Conservation (phyloP, 2,797 vertebrate species). For the Oreortyx pictus region DNA sequence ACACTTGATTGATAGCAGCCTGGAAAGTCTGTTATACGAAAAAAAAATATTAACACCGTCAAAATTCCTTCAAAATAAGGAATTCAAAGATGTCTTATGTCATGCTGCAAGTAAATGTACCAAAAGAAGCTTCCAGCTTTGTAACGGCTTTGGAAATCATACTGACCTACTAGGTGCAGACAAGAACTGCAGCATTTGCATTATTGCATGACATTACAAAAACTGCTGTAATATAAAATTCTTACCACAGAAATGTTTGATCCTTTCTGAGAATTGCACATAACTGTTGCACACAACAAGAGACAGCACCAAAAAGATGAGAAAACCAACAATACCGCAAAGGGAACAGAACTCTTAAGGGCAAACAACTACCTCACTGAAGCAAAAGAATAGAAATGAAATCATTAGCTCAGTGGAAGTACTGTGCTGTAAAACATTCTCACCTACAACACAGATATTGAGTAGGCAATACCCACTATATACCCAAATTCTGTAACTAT, state of each 20-base stretch:
- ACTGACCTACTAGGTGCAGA: neutral
- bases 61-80: neutral
- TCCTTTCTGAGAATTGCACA: neutral
- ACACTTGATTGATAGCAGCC: conserved; percentile 92
- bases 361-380: neutral
- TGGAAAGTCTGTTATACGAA: conserved; percentile 85
- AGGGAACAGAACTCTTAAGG: neutral
- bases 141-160: neutral
- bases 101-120: neutral
- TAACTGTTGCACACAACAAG: neutral
- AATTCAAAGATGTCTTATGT: neutral
- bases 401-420: neutral
- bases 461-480: neutral
- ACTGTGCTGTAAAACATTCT: neutral
- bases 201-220: neutral
- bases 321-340: neutral
- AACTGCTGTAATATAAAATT: neutral
- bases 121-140: neutral
- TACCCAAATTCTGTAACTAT: neutral
- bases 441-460: neutral
- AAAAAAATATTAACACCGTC: conserved; percentile 35
- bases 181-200: neutral
- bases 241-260: neutral
- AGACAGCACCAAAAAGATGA: neutral
- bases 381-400: neutral